Percentiles rank a stretch among this genome's conserved stretches.
Conservation (phyloP, 1,140 invertebrate species). For the Neomicropteryx cornuta region DNA sequence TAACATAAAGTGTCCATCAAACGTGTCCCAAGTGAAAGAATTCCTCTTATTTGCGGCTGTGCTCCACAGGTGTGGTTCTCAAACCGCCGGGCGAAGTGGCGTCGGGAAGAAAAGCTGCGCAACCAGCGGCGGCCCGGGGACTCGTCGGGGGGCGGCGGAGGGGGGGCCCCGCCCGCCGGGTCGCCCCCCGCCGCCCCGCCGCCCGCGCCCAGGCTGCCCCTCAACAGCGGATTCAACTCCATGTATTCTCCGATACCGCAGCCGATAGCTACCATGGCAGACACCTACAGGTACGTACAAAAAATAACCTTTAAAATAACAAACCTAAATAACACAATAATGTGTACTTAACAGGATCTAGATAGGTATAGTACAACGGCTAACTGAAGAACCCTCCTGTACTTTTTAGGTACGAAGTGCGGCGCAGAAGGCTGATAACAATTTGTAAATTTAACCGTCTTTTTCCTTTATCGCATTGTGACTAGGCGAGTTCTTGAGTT, state of each 20-base stretch:
- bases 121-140: slow-evolving; percentile 69
- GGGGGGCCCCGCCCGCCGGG: slow-evolving; percentile 22
- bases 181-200: slow-evolving; percentile 44
- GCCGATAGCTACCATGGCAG: slow-evolving; percentile 85
- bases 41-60: slow-evolving; percentile 1
- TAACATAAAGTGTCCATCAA: too few species aligned
- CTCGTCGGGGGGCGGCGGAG: slow-evolving; percentile 37
- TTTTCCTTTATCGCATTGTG: too few species aligned
- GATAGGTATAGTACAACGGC: too few species aligned
- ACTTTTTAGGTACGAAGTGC: too few species aligned
- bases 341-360: too few species aligned
- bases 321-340: too few species aligned
- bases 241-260: slow-evolving; percentile 95
- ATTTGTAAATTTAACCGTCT: too few species aligned
- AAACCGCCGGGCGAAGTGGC: slow-evolving; percentile 96
- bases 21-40: too few species aligned
- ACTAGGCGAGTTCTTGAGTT: too few species aligned
- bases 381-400: too few species aligned
- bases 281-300: slow-evolving; percentile 74
- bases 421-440: too few species aligned
- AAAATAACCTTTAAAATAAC: slow-evolving; percentile 1
- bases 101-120: slow-evolving; percentile 93
- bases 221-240: slow-evolving; percentile 83
- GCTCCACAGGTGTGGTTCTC: slow-evolving; percentile 90
- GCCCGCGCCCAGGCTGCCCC: slow-evolving; percentile 56